phyloP scores from a whole-genome alignment of 2,113 vertebrate genomes.

The Atlantisia rogersi region DNA sequence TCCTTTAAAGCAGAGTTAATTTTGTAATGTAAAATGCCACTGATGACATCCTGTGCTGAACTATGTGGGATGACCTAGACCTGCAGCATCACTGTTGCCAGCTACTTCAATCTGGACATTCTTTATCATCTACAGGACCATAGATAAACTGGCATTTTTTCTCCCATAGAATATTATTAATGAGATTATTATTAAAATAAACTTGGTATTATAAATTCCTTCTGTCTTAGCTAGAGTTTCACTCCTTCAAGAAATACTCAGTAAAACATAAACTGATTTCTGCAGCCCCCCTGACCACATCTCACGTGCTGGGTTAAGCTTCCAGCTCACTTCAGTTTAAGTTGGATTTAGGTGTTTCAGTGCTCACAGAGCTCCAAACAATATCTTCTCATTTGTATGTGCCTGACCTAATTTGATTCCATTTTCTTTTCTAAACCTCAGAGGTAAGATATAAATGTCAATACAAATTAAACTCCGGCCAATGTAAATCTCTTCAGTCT shows the following conservation, averaged over 20 bases:
- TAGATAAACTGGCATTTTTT: conserved; percentile 13
- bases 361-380: conserved; percentile 44
- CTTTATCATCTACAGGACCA: conserved; percentile 8
- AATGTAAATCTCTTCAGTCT: conserved; percentile 26
- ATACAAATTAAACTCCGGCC: conserved; percentile 73
- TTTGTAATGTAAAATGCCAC: background rate
- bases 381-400: conserved; percentile 67
- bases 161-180: background rate
- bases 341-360: conserved; percentile 44
- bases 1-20: background rate
- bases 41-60: background rate
- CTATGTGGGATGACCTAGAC: conserved; percentile 2
- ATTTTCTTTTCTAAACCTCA: conserved; percentile 58
- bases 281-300: background rate
- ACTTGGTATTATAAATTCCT: background rate
- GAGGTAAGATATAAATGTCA: conserved; percentile 72
- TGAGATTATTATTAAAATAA: conserved; percentile 35
- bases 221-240: background rate
- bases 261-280: background rate
- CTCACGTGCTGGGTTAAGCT: background rate
- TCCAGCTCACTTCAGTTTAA: conserved; percentile 35
- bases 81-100: background rate
- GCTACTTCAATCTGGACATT: background rate
- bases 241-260: conserved; percentile 13
- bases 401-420: conserved; percentile 68